phyloP scores from a whole-genome alignment of 2,113 vertebrate species.

The Thunnus maccoyii region DNA sequence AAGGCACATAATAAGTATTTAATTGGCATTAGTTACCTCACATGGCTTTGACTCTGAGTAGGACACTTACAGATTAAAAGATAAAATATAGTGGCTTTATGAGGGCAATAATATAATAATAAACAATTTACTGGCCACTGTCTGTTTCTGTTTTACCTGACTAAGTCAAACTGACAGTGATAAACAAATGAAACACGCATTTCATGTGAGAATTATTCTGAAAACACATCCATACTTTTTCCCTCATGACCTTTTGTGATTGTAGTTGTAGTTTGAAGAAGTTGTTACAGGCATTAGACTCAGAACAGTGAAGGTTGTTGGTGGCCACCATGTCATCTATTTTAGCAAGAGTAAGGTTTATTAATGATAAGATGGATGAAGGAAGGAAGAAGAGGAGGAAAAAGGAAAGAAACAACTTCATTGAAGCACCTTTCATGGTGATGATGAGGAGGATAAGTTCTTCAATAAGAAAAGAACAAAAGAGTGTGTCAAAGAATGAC shows the following conservation, averaged over 20 bases:
- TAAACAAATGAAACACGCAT: too few species aligned
- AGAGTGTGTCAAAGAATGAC: too few species aligned
- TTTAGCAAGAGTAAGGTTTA: background rate
- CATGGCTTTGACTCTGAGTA: background rate
- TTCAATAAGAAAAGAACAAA: too few species aligned
- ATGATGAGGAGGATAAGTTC: too few species aligned
- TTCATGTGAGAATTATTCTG: too few species aligned
- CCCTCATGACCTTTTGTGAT: too few species aligned
- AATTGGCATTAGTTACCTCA: background rate
- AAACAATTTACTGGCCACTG: background rate
- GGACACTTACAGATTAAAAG: background rate
- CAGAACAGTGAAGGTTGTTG: background rate
- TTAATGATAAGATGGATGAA: background rate
- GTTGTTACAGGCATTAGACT: too few species aligned
- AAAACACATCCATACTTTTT: too few species aligned
- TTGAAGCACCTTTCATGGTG: too few species aligned
- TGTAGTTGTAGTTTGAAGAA: too few species aligned
- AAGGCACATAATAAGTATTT: background rate
- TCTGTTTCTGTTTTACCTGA: background rate
- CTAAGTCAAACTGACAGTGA: background rate
- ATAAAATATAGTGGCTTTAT: background rate
- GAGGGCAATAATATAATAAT: background rate
- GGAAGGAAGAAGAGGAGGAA: background rate
- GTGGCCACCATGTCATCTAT: background rate
- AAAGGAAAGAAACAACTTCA: too few species aligned